Evolutionary conservation across 2,113 vertebrate genomes (phyloP).

Genomic region (Bolborhynchus lineola): DNA sequence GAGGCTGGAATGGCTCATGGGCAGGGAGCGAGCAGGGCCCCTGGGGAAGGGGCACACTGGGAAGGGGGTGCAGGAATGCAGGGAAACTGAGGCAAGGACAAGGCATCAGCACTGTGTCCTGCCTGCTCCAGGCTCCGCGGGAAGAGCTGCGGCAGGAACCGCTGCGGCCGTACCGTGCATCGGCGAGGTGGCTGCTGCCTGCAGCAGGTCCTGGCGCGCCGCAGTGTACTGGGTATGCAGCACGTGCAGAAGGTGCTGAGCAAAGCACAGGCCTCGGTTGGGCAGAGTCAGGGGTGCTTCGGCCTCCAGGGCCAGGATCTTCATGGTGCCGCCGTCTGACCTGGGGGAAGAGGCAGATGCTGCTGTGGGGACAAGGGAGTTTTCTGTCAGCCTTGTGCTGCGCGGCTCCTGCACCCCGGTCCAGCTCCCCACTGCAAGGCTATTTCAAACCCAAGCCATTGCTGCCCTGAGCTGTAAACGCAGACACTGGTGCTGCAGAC

Average conservation of each 20-base stretch:
- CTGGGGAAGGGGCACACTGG: accelerated
- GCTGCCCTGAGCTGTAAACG: neutral
- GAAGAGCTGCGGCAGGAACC: neutral
- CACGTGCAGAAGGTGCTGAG: constrained; percentile 71
- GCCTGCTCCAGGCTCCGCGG: neutral
- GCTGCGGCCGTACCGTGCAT: constrained; percentile 73
- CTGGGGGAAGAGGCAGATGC: constrained; percentile 31
- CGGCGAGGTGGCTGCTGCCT: constrained; percentile 75
- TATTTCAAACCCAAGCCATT: neutral
- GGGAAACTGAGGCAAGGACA: neutral
- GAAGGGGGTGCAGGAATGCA: neutral
- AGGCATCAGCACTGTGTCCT: neutral
- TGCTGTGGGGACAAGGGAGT: neutral
- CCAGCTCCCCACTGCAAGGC: neutral
- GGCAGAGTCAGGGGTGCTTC: neutral
- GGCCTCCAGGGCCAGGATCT: neutral
- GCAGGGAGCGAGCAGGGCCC: neutral
- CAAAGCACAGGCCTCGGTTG: constrained; percentile 31
- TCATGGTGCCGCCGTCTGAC: constrained; percentile 41
- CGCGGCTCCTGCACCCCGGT: accelerated
- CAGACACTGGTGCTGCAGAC: neutral
- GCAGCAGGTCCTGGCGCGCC: constrained; percentile 78
- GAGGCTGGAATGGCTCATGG: accelerated
- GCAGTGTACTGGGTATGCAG: constrained; percentile 76
- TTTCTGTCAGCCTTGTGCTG: neutral